Percentiles rank a stretch among this genome's conserved stretches.
phyloP scores from a whole-genome alignment of 1,140 invertebrate species.

The Drosophila athabasca region DNA sequence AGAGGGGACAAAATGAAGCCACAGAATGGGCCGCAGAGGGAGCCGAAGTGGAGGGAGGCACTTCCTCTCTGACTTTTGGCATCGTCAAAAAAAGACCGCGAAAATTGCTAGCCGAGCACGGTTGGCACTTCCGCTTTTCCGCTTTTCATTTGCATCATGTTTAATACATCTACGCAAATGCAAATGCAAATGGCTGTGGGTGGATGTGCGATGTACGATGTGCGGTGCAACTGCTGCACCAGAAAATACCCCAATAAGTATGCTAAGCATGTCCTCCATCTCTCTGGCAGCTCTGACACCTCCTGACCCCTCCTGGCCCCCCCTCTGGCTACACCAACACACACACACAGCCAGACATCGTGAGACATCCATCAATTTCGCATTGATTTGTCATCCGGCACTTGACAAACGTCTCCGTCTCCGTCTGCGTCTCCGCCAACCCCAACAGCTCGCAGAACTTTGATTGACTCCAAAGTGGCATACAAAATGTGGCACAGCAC shows the following conservation, averaged over 20 bases:
- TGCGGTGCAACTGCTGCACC: slow-evolving; percentile 27
- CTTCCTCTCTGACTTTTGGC: slow-evolving; percentile 37
- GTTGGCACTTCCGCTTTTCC: slow-evolving; percentile 69
- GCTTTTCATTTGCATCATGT: slow-evolving; percentile 71
- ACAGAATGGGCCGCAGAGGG: slow-evolving; percentile 17
- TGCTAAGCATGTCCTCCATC: slow-evolving; percentile 64
- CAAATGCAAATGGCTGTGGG: slow-evolving; percentile 47
- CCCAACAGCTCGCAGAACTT: slow-evolving; percentile 6
- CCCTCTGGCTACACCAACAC: not conserved
- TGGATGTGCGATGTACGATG: slow-evolving; percentile 11
- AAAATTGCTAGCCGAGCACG: slow-evolving; percentile 42
- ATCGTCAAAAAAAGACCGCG: slow-evolving; percentile 23
- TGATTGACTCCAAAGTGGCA: slow-evolving; percentile 8
- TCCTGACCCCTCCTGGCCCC: too few relatives aligned
- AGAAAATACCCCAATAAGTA: slow-evolving; percentile 76
- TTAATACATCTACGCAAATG: slow-evolving; percentile 50
- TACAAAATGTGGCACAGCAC: not conserved
- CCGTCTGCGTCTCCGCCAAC: too few relatives aligned
- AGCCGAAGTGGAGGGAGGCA: slow-evolving; percentile 1
- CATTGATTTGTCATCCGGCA: slow-evolving; percentile 60
- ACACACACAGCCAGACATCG: slow-evolving; percentile 1
- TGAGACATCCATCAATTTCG: slow-evolving; percentile 59
- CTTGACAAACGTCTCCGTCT: slow-evolving; percentile 9
- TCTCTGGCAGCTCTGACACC: not conserved
- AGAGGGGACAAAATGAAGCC: slow-evolving; percentile 36